Evolutionary conservation across 2,888 invertebrate species (phyloP).

Genomic region (Drosophila tanythrix): DNA sequence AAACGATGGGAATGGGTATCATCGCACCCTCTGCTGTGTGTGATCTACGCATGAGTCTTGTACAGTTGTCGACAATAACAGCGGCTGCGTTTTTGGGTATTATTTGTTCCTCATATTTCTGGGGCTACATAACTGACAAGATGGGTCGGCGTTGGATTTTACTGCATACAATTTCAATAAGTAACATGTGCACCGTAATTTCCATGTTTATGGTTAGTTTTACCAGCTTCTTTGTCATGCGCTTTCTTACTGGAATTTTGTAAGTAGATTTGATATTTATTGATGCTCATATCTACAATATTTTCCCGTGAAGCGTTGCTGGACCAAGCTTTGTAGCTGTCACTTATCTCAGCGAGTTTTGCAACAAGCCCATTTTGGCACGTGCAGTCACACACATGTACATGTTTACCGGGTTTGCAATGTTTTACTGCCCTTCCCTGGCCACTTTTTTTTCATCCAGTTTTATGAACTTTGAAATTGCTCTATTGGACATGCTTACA

Average conservation of each 20-base stretch:
- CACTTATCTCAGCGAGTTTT: slow-evolving; percentile 69
- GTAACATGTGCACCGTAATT: slow-evolving; percentile 47
- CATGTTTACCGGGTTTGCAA: slow-evolving; percentile 67
- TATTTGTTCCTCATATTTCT: slow-evolving; percentile 63
- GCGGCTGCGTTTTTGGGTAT: slow-evolving; percentile 62
- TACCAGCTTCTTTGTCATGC: slow-evolving; percentile 61
- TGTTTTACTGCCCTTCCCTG: slow-evolving; percentile 62
- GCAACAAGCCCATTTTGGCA: slow-evolving; percentile 49
- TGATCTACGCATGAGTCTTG: slow-evolving; percentile 56
- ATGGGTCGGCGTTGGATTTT: slow-evolving; percentile 64
- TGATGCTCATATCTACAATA: neutral
- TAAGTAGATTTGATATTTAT: slow-evolving; percentile 38
- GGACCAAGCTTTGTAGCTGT: slow-evolving; percentile 63
- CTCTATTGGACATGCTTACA: slow-evolving; percentile 26
- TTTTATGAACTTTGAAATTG: slow-evolving; percentile 38
- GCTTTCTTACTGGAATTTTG: slow-evolving; percentile 70
- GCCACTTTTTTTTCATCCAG: slow-evolving; percentile 28
- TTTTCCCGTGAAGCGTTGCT: slow-evolving; percentile 52
- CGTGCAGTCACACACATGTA: too few species aligned
- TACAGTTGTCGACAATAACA: slow-evolving; percentile 40
- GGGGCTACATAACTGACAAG: slow-evolving; percentile 67
- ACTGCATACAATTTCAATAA: slow-evolving; percentile 54
- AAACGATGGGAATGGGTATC: slow-evolving; percentile 71
- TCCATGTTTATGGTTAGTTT: too few species aligned
- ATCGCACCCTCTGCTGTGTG: slow-evolving; percentile 58